Conservation (phyloP, 2,113 vertebrate species). For the Variabilichromis moorii region DNA sequence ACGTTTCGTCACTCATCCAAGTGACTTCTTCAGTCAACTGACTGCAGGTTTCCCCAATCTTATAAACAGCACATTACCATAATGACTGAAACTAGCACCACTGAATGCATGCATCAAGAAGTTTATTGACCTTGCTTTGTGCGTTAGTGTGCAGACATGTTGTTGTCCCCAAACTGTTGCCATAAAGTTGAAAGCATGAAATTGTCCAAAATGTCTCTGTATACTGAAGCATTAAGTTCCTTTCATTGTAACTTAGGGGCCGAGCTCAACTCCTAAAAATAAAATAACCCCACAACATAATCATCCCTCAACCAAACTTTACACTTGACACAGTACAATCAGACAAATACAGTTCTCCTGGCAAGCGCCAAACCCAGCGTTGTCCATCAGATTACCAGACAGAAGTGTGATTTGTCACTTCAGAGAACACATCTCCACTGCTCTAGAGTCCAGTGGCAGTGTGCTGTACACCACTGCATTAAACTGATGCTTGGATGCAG, state of each 20-base stretch:
- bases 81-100: background rate
- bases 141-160: background rate
- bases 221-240: background rate
- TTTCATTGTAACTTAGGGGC: background rate
- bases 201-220: fast-evolving
- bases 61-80: background rate
- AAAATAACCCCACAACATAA: fast-evolving
- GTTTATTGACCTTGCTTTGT: background rate
- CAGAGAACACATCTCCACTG: background rate
- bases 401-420: background rate
- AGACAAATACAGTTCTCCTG: background rate
- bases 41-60: background rate
- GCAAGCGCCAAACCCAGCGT: background rate
- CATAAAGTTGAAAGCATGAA: background rate
- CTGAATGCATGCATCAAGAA: background rate
- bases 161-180: background rate
- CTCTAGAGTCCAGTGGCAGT: background rate
- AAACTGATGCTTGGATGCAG: background rate
- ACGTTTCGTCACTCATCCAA: fast-evolving
- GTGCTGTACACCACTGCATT: background rate
- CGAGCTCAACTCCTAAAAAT: background rate
- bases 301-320: background rate
- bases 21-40: background rate
- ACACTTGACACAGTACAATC: background rate
- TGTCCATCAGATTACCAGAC: background rate